Evolutionary conservation across 2,888 invertebrate species (phyloP).

Genomic region (Nomada ferruginata): DNA sequence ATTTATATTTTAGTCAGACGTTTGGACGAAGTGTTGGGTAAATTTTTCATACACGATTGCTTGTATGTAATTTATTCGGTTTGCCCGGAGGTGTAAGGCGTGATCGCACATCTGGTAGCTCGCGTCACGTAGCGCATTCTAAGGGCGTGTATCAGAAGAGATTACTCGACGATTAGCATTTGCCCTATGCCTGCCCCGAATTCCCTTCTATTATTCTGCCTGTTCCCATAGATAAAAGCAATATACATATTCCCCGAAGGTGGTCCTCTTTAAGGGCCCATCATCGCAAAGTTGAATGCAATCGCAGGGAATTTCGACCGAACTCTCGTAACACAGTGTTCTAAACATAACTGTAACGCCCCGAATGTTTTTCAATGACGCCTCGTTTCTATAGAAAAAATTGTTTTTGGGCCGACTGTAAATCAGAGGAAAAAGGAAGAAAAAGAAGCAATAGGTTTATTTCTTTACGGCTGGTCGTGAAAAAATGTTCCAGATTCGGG

Average conservation of each 20-base stretch:
- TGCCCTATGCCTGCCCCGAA: constrained; percentile 14
- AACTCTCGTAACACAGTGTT: neutral
- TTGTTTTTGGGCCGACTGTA: constrained; percentile 20
- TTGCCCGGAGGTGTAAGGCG: constrained; percentile 1
- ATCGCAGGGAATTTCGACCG: neutral
- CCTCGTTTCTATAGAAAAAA: neutral
- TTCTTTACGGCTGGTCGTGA: constrained; percentile 71
- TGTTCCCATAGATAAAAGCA: constrained; percentile 24
- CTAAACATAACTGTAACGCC: constrained; percentile 2
- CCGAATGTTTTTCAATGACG: neutral
- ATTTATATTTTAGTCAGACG: no score
- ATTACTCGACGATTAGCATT: constrained; percentile 70
- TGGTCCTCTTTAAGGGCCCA: constrained; percentile 12
- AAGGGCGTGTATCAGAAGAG: constrained; percentile 76
- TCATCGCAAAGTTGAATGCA: neutral
- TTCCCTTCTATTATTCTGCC: neutral
- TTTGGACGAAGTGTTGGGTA: no score
- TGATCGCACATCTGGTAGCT: constrained; percentile 41
- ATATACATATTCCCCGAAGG: constrained; percentile 10
- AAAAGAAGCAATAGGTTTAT: constrained; percentile 66
- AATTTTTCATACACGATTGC: neutral
- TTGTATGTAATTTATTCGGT: constrained; percentile 4
- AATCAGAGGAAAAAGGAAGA: constrained; percentile 39
- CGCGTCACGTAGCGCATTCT: constrained; percentile 74
- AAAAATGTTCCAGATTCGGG: constrained; percentile 75